A percentile compares a stretch with the other conserved stretches of the same genome.
Evolutionary conservation across 2,888 invertebrate species (phyloP).

Genomic region (Nemotelus pantherinus): DNA sequence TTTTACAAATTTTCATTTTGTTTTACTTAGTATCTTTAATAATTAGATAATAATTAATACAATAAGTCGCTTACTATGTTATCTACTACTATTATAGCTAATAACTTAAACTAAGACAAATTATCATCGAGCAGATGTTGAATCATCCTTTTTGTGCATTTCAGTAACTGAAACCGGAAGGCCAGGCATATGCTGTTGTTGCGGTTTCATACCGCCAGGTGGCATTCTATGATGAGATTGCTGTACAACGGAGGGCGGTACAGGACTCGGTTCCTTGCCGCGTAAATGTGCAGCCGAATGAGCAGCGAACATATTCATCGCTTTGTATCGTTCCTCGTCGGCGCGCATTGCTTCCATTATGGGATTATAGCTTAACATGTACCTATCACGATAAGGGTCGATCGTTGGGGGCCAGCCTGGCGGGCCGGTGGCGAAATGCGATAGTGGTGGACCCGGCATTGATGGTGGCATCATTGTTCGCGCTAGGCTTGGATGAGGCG

Average conservation of each 20-base stretch:
- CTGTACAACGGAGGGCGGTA: slow-evolving; percentile 61
- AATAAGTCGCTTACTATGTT: too few species aligned
- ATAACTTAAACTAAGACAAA: slow-evolving; percentile 48
- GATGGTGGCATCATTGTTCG: slow-evolving; percentile 68
- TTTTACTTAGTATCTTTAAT: too few species aligned
- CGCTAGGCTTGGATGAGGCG: slow-evolving; percentile 66
- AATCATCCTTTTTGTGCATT: slow-evolving; percentile 57
- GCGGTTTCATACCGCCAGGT: slow-evolving; percentile 52
- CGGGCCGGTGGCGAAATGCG: slow-evolving; percentile 70
- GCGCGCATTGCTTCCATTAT: slow-evolving; percentile 80
- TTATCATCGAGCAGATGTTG: slow-evolving; percentile 57
- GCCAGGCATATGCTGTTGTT: slow-evolving; percentile 47
- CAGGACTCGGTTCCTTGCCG: slow-evolving; percentile 64
- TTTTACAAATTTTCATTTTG: too few species aligned
- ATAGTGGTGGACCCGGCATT: slow-evolving; percentile 66
- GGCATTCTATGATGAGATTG: slow-evolving; percentile 61
- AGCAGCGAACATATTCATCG: slow-evolving; percentile 76
- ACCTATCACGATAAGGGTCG: slow-evolving; percentile 76
- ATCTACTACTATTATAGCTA: too few species aligned
- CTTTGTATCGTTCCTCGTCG: slow-evolving; percentile 82
- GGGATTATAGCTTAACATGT: slow-evolving; percentile 81
- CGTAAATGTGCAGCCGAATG: slow-evolving; percentile 66
- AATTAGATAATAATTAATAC: too few species aligned
- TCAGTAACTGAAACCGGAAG: slow-evolving; percentile 54
- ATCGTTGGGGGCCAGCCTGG: slow-evolving; percentile 65